Evolutionary conservation across 1,140 invertebrate genomes (phyloP).

Genomic region (Platorchestia sp.): DNA sequence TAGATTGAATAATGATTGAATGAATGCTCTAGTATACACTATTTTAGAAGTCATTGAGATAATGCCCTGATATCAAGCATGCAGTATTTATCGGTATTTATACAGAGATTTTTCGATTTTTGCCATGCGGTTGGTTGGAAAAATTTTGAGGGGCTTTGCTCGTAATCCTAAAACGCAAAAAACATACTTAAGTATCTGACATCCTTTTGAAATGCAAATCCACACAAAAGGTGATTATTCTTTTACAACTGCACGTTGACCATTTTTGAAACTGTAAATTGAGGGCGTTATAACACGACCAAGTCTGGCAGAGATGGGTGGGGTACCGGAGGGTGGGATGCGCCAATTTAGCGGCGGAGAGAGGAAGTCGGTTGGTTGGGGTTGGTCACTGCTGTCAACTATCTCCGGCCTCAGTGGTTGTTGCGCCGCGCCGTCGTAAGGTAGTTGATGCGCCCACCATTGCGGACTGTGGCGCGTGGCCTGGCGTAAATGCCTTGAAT

Average conservation of each 20-base stretch:
- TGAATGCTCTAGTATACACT: too few species aligned
- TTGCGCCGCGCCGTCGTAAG: neutral
- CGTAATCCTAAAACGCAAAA: too few species aligned
- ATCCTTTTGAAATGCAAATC: neutral
- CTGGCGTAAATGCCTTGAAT: neutral
- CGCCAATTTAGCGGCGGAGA: neutral
- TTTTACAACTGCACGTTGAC: neutral
- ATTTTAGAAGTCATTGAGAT: too few species aligned
- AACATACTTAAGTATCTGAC: neutral
- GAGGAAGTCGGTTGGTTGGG: neutral
- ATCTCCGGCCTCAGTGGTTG: neutral
- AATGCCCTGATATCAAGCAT: too few species aligned
- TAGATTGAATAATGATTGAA: too few species aligned
- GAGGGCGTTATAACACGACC: neutral
- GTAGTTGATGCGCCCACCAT: neutral
- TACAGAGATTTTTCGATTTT: too few species aligned
- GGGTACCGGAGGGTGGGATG: conserved; percentile 3
- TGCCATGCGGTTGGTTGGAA: too few species aligned
- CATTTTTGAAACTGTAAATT: neutral
- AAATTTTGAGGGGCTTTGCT: too few species aligned
- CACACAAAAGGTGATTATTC: neutral
- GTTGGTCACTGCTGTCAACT: neutral
- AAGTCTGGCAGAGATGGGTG: neutral
- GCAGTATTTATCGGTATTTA: too few species aligned
- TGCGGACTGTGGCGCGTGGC: neutral